Conservation (phyloP, 2,888 invertebrate species). For the Geotrupes spiniger region DNA sequence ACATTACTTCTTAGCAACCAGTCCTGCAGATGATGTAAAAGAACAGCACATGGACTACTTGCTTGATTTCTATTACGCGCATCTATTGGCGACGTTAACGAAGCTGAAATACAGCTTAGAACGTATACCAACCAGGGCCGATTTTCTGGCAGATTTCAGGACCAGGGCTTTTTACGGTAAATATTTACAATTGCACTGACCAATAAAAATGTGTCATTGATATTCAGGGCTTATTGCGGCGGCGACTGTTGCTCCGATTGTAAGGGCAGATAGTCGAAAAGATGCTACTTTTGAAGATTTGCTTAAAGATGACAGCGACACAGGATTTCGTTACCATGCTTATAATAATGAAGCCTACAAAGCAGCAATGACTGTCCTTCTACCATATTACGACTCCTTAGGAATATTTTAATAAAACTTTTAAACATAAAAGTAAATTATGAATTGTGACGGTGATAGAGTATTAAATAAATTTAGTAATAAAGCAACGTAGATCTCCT, state of each 20-base stretch:
- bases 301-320: slow-evolving; percentile 34
- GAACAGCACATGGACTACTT: slow-evolving; percentile 37
- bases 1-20: slow-evolving; percentile 51
- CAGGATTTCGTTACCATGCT: slow-evolving; percentile 40
- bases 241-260: slow-evolving; percentile 41
- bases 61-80: slow-evolving; percentile 41
- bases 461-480: too few species aligned
- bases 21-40: slow-evolving; percentile 40
- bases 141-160: slow-evolving; percentile 39
- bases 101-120: slow-evolving; percentile 38
- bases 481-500: too few species aligned
- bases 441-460: too few species aligned
- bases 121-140: slow-evolving; percentile 39
- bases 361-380: slow-evolving; percentile 37
- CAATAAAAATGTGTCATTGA: not conserved
- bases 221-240: slow-evolving; percentile 38
- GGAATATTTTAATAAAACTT: slow-evolving; percentile 30
- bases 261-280: slow-evolving; percentile 36
- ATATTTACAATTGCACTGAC: slow-evolving; percentile 2
- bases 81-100: slow-evolving; percentile 35
- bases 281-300: slow-evolving; percentile 43
- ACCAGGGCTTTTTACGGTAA: slow-evolving; percentile 41
- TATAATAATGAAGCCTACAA: slow-evolving; percentile 41
- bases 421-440: too few species aligned
- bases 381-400: slow-evolving; percentile 41